Conservation (phyloP, 2,797 vertebrate species). For the Miichthys miiuy region DNA sequence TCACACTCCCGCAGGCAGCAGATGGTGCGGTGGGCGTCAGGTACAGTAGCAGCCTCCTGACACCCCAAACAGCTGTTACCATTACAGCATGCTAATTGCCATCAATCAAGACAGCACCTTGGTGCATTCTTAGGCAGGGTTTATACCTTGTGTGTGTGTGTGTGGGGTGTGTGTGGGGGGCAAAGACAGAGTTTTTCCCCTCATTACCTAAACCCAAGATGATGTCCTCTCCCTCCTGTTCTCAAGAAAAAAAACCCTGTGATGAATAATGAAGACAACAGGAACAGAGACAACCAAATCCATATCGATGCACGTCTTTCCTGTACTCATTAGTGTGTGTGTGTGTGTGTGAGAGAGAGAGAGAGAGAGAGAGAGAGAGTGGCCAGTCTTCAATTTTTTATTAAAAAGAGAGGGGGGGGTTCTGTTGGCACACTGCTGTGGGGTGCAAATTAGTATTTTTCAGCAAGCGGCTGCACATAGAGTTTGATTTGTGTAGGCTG, state of each 20-base stretch:
- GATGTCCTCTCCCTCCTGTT: constrained; percentile 35
- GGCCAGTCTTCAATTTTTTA: constrained; percentile 20
- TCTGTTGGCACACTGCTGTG: constrained; percentile 18
- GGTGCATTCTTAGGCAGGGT: constrained; percentile 87
- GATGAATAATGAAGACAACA: constrained; percentile 62
- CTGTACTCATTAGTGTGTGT: constrained; percentile 46
- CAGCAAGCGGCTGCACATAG: constrained; percentile 7
- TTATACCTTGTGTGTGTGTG: constrained; percentile 26
- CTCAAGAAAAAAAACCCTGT: constrained; percentile 32
- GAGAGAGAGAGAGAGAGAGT: not conserved
- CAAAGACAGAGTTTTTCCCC: constrained; percentile 33
- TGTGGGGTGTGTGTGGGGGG: not conserved
- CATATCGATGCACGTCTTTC: constrained; percentile 34
- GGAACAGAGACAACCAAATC: constrained; percentile 42
- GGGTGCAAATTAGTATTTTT: constrained; percentile 38
- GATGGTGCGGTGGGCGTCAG: constrained; percentile 92
- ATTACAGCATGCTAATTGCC: constrained; percentile 97
- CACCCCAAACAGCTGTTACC: constrained; percentile 94
- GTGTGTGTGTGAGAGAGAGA: not conserved
- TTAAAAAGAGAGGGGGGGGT: constrained; percentile 9
- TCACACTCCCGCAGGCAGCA: constrained; percentile 86
- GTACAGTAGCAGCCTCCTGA: constrained; percentile 91
- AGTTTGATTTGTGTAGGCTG: constrained; percentile 40
- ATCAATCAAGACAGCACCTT: constrained; percentile 93
- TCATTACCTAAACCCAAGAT: constrained; percentile 48